Percentiles rank a stretch among this genome's conserved stretches.
Evolutionary conservation across 2,888 invertebrate genomes (phyloP).

Genomic region (Orthosia incerta): DNA sequence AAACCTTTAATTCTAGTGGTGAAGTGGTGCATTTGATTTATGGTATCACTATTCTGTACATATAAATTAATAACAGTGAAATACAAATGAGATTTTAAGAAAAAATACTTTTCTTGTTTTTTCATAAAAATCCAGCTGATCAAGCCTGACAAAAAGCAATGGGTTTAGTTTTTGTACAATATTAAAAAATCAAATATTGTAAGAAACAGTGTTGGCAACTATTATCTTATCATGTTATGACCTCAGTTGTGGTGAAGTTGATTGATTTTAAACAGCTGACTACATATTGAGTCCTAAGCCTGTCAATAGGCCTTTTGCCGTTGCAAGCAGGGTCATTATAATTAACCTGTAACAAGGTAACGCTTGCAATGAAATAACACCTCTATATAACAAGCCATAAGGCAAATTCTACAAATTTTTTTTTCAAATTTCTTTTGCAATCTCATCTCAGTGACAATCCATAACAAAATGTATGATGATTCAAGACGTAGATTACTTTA

Average conservation of each 20-base stretch:
- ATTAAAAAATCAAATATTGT: neutral
- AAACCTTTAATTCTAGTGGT: neutral
- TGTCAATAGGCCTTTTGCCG: neutral
- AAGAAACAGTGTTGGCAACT: neutral
- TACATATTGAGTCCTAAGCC: neutral
- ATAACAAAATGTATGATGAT: neutral
- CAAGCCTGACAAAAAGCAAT: no score
- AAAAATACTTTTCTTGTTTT: neutral
- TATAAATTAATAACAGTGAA: neutral
- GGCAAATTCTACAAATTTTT: neutral
- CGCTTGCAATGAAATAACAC: neutral
- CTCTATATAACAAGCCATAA: neutral
- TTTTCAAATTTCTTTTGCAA: neutral
- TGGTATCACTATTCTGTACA: no score
- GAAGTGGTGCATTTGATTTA: neutral
- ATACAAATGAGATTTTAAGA: neutral
- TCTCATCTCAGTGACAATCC: neutral
- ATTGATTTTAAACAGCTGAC: conserved; percentile 39
- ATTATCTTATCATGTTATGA: conserved; percentile 44
- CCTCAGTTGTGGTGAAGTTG: conserved; percentile 4
- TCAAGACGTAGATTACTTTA: neutral
- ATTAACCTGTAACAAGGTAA: neutral
- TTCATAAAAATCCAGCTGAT: no score
- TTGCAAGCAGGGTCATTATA: neutral
- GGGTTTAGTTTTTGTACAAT: no score